Conservation (phyloP, 1,140 invertebrate genomes). For the Eupristina koningsbergeri region DNA sequence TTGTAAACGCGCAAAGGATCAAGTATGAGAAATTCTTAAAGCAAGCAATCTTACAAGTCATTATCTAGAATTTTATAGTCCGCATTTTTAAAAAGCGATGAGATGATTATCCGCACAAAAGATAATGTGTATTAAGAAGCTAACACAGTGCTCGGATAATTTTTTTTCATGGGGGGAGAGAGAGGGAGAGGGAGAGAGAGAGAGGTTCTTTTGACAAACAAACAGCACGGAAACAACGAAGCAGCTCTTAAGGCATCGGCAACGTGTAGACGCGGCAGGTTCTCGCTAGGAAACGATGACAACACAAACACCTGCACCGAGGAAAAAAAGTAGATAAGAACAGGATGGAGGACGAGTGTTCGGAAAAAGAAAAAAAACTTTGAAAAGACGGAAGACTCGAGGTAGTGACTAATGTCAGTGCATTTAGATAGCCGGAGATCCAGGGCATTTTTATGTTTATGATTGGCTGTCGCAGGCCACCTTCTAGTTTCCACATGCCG, state of each 20-base stretch:
- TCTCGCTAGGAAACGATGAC: background rate
- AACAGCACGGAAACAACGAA: conserved; percentile 22
- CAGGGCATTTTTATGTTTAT: conserved; percentile 50
- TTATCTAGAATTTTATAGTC: conserved; percentile 23
- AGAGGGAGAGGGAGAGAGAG: no score
- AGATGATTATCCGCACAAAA: conserved; percentile 42
- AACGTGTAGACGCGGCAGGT: conserved; percentile 31
- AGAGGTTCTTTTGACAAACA: no score
- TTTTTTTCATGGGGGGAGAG: no score
- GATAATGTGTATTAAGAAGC: conserved; percentile 38
- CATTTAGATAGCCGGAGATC: conserved; percentile 47
- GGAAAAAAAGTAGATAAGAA: background rate
- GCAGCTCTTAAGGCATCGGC: conserved; percentile 34
- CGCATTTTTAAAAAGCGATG: conserved; percentile 33
- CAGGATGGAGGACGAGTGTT: background rate
- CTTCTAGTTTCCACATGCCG: conserved; percentile 47
- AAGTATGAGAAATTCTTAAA: conserved; percentile 18
- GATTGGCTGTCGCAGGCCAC: conserved; percentile 46
- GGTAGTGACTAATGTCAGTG: conserved; percentile 48
- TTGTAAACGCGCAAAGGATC: background rate
- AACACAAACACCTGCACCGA: conserved; percentile 30
- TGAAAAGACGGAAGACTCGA: conserved; percentile 35
- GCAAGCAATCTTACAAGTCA: conserved; percentile 39
- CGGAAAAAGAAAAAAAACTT: background rate
- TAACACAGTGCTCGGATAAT: background rate